phyloP scores from a whole-genome alignment of 2,113 vertebrate genomes.

The Thamnophis sirtalis region DNA sequence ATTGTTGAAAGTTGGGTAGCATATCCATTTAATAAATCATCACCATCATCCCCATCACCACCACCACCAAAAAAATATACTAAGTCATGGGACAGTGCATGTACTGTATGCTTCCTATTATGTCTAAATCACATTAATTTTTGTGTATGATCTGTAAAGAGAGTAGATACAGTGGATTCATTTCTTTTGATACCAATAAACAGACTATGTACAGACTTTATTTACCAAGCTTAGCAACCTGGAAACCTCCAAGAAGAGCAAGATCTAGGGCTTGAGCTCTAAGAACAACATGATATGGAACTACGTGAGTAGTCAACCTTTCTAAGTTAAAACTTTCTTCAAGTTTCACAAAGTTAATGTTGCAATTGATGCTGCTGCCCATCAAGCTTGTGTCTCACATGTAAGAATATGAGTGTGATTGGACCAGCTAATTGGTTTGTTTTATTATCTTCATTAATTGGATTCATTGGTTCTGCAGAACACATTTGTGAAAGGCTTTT shows the following conservation, averaged over 20 bases:
- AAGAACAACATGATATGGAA: background rate
- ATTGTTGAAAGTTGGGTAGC: background rate
- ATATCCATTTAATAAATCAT: background rate
- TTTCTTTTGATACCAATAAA: background rate
- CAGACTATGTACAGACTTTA: background rate
- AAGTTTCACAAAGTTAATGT: background rate
- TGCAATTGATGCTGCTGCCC: background rate
- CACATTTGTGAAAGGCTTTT: background rate
- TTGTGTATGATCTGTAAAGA: background rate
- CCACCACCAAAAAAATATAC: background rate
- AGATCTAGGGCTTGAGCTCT: too few relatives aligned
- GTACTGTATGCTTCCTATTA: background rate
- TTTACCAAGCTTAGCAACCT: background rate
- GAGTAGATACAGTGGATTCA: background rate
- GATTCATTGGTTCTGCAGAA: background rate
- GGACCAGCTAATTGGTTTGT: background rate
- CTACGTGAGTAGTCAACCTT: background rate
- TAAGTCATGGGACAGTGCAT: background rate
- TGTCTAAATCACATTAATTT: background rate
- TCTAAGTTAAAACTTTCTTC: background rate
- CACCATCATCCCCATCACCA: too few relatives aligned
- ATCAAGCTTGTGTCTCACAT: background rate
- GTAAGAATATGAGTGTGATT: background rate
- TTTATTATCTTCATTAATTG: background rate
- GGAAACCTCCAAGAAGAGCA: background rate